phyloP scores from a whole-genome alignment of 2,797 vertebrate genomes.

The Chelon auratus region DNA sequence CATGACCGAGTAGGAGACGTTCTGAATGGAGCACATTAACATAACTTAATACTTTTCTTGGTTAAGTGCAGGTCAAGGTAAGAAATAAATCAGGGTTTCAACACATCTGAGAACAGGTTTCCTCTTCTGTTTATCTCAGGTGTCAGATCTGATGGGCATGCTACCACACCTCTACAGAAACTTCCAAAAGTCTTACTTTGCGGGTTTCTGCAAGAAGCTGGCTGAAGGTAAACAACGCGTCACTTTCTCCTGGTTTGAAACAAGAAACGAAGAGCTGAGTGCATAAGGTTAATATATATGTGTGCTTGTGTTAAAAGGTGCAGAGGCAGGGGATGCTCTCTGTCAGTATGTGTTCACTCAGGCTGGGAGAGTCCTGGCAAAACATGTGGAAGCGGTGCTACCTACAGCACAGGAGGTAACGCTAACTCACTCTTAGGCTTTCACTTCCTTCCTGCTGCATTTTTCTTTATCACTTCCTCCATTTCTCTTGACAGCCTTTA shows the following conservation, averaged over 20 bases:
- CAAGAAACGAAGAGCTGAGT: neutral
- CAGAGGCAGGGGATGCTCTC: constrained; percentile 86
- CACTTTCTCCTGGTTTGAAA: neutral
- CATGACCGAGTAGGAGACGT: neutral
- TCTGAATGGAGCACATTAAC: too few species aligned
- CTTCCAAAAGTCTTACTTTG: constrained; percentile 92
- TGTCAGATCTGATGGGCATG: constrained; percentile 89
- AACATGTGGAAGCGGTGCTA: constrained; percentile 88
- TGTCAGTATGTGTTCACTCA: constrained; percentile 84
- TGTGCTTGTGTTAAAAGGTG: constrained; percentile 77
- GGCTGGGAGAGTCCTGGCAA: constrained; percentile 87
- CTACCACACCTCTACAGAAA: constrained; percentile 91
- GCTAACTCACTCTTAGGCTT: neutral
- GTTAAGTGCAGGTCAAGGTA: too few species aligned
- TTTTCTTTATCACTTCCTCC: neutral
- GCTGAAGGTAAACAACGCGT: constrained; percentile 83
- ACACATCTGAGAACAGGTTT: neutral
- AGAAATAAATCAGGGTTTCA: neutral
- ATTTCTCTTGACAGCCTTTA: constrained; percentile 78
- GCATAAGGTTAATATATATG: neutral
- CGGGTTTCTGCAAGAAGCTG: constrained; percentile 90
- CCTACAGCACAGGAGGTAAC: constrained; percentile 87
- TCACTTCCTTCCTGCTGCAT: neutral
- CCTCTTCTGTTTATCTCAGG: constrained; percentile 70
- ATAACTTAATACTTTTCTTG: too few species aligned